Evolutionary conservation across 2,797 vertebrate species (phyloP), one percentile per base, ranked within the genome.

Genomic region (Pelodytes ibericus): DNA sequence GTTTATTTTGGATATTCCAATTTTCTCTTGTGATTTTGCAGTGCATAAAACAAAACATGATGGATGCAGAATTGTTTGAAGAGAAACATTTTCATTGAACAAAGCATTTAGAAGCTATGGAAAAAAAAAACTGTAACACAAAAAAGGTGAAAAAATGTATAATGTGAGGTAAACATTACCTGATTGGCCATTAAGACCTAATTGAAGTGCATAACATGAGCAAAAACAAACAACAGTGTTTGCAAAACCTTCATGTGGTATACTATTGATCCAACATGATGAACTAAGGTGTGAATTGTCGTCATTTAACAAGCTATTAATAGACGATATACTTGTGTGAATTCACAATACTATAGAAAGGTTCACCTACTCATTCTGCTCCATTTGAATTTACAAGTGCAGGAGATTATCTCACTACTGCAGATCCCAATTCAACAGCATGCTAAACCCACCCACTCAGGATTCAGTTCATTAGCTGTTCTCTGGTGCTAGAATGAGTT

Each of bases 291-390:
- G 68, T 77, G 68, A 71, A 77, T 71, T 64, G 59, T 36, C 47
- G 33, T 33, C 26, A 53, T 71, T 77, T 77, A 72, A 72, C 57
- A 30, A 77, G 75, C 69, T 41, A 77, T 77, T 77, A 77, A 29
- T 33, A 65, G 53, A n/a, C 27, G 49, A 58, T 27, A 71, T 49
- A 59, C 60, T 57, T 20, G 57, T 71, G 33, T 30, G 59, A 65
- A 39, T 76, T 69, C 26, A 61, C 56, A 65, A 51, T 69, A 53
- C 66, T 30, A 29, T 22, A 70, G 56, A 67, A 71, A 56, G 30
- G 26, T 39, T 29, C 66, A 63, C 36, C 24, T 49, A 31, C 60
- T 65, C 60, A 31, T 57, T 25, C 20, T 69, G 31, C 59, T 44
- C 27, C 25, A 36, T 60, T 39, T 29, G 31, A 76, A 76, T 30